These are phyloP conservation scores for Scaptomyza parva DNA, from an alignment of 2,888 invertebrate species.

Conservation along the genomic window DNA sequence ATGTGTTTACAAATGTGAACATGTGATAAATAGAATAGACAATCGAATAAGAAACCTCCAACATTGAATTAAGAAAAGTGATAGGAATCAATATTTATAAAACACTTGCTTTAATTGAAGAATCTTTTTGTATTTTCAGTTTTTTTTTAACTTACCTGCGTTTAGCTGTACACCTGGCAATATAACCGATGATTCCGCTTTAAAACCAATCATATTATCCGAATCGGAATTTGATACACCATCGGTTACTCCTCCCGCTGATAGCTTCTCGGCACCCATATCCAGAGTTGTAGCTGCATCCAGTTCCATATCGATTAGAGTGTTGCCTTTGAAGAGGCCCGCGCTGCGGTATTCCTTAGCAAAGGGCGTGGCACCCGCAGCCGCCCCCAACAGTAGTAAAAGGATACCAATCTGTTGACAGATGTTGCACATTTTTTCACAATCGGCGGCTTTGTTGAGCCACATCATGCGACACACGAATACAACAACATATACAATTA, in stretches of 20 bases:
- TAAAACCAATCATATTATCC: constrained; percentile 47
- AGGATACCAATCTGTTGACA: constrained; percentile 39
- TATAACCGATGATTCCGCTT: constrained; percentile 69
- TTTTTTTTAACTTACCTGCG: constrained; percentile 62
- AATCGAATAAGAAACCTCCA: too few species aligned
- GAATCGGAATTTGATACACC: constrained; percentile 11
- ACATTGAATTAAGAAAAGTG: too few species aligned
- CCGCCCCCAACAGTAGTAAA: constrained; percentile 47
- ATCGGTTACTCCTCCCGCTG: constrained; percentile 36
- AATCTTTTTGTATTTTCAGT: too few species aligned
- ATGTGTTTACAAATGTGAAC: neutral
- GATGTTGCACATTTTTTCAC: constrained; percentile 46
- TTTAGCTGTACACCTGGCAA: constrained; percentile 66
- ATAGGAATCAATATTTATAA: too few species aligned
- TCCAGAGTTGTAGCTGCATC: constrained; percentile 66
- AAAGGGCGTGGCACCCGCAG: constrained; percentile 66
- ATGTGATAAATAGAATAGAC: neutral
- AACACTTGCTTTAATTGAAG: too few species aligned
- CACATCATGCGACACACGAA: constrained; percentile 48
- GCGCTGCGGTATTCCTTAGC: constrained; percentile 76
- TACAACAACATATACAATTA: constrained; percentile 34
- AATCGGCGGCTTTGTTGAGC: constrained; percentile 49
- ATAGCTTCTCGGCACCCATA: constrained; percentile 58
- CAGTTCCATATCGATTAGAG: constrained; percentile 76
- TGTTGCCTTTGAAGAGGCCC: constrained; percentile 76